phyloP scores from a whole-genome alignment of 2,797 vertebrate species.

The Squalus acanthias region DNA sequence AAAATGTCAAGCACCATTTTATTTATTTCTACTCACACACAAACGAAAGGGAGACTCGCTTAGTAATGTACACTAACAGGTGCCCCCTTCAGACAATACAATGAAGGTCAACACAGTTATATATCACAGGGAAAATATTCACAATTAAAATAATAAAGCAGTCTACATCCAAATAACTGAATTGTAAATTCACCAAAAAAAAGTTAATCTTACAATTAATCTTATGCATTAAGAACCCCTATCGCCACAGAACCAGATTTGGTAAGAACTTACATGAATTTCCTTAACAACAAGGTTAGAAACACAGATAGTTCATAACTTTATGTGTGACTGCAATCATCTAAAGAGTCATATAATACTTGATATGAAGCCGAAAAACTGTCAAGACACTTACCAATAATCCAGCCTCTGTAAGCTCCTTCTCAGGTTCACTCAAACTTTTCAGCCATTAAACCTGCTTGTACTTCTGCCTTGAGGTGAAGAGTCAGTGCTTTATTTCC shows the following conservation, averaged over 20 bases:
- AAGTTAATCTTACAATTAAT: background rate
- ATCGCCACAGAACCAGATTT: background rate
- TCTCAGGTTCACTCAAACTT: background rate
- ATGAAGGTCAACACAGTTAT: background rate
- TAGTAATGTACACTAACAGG: background rate
- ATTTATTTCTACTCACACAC: background rate
- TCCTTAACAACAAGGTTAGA: background rate
- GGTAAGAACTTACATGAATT: background rate
- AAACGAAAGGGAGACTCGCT: background rate
- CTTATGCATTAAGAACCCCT: background rate
- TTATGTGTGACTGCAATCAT: background rate
- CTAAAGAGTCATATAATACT: background rate
- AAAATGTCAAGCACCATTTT: conserved; percentile 9
- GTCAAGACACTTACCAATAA: conserved; percentile 1
- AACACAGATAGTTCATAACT: background rate
- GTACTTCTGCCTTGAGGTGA: background rate
- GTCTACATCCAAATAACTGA: background rate
- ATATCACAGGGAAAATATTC: background rate
- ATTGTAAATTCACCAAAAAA: background rate
- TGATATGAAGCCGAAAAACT: background rate
- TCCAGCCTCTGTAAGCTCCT: background rate
- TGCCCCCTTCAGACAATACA: background rate
- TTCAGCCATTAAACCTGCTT: conserved; percentile 19
- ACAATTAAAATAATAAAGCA: background rate
- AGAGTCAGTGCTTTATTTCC: background rate